Evolutionary conservation across 1,140 invertebrate genomes (phyloP).

Genomic region (Zaprionus lachaisei): DNA sequence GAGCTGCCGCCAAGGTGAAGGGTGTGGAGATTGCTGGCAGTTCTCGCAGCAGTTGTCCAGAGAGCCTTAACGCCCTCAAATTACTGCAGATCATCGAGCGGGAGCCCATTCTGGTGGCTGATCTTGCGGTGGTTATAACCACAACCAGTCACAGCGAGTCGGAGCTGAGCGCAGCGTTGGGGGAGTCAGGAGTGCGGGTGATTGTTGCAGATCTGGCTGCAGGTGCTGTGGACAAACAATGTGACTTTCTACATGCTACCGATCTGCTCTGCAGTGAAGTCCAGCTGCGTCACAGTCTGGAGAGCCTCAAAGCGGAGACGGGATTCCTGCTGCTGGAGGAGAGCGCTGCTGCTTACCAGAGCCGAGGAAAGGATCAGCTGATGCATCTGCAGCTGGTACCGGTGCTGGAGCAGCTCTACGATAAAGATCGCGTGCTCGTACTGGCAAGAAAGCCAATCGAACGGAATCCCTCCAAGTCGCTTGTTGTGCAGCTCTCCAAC

Average conservation of each 20-base stretch:
- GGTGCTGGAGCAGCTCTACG: conserved; percentile 84
- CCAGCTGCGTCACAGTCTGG: conserved; percentile 85
- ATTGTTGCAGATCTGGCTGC: conserved; percentile 85
- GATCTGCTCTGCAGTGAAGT: conserved; percentile 86
- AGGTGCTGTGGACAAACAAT: conserved; percentile 87
- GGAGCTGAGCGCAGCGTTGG: conserved; percentile 74
- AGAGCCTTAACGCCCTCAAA: conserved; percentile 86
- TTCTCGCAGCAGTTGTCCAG: conserved; percentile 85
- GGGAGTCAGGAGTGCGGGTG: conserved; percentile 85
- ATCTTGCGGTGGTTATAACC: conserved; percentile 85
- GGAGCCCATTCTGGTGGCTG: conserved; percentile 88
- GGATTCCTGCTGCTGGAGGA: conserved; percentile 93
- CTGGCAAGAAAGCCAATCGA: conserved; percentile 85
- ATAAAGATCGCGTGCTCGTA: conserved; percentile 86
- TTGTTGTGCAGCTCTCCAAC: conserved; percentile 86
- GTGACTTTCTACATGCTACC: conserved; percentile 87
- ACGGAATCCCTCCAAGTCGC: conserved; percentile 41
- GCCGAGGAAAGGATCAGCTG: conserved; percentile 78
- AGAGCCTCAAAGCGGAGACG: conserved; percentile 86
- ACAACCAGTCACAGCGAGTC: conserved; percentile 71
- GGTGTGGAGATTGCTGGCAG: conserved; percentile 88
- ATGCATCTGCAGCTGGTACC: conserved; percentile 85
- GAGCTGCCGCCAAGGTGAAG: conserved; percentile 89
- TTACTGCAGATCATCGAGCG: conserved; percentile 87
- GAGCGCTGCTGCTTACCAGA: conserved; percentile 85